Conservation (phyloP, 2,888 invertebrate genomes). For the Troides aeacus region DNA sequence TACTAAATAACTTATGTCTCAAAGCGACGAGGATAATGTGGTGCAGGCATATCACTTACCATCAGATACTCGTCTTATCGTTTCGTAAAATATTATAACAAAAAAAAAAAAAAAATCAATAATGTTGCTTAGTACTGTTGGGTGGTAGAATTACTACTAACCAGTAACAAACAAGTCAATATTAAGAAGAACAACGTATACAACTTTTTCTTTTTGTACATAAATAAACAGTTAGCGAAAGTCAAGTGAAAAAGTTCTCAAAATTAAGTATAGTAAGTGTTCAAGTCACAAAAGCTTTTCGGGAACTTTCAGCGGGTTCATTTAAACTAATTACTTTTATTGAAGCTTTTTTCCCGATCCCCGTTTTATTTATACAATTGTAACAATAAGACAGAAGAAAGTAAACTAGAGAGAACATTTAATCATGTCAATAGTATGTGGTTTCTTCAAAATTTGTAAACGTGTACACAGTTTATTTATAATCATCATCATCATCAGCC, state of each 20-base stretch:
- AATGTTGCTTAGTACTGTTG: no score
- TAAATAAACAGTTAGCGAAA: not conserved
- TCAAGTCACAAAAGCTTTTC: not conserved
- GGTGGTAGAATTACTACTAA: no score
- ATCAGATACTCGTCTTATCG: no score
- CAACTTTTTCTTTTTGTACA: not conserved
- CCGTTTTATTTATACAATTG: not conserved
- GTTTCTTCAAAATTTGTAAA: not conserved
- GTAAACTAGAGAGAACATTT: not conserved
- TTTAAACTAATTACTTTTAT: not conserved
- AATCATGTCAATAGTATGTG: not conserved
- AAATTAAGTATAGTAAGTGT: not conserved
- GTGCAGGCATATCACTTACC: no score
- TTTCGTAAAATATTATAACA: no score
- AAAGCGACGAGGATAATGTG: no score
- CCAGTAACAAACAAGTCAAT: no score
- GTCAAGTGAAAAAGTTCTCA: not conserved
- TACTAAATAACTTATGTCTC: no score
- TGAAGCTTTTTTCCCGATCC: not conserved
- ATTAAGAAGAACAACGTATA: not conserved
- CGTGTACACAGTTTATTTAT: not conserved
- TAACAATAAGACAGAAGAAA: not conserved
- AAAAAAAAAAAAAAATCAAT: no score
- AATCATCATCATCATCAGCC: no score
- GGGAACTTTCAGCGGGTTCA: not conserved